These are phyloP conservation scores for Bos javanicus DNA, from an alignment of 2,113 vertebrate species.

Conservation along the genomic window DNA sequence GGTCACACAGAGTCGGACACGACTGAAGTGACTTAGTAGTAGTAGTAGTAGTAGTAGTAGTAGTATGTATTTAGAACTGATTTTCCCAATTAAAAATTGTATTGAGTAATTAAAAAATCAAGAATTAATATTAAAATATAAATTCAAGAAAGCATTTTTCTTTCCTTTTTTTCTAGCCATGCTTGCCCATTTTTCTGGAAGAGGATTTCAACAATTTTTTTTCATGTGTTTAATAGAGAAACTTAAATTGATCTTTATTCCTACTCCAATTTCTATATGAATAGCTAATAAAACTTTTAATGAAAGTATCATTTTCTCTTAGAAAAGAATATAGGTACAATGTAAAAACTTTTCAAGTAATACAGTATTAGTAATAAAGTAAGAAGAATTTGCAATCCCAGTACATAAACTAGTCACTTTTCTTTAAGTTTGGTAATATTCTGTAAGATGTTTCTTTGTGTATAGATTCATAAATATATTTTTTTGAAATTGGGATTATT, in stretches of 20 bases:
- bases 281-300: not conserved
- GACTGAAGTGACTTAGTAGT: too few relatives aligned
- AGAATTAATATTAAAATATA: not conserved
- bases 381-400: not conserved
- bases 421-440: not conserved
- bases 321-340: not conserved
- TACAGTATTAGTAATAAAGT: not conserved
- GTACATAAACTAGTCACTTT: not conserved
- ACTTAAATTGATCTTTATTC: constrained; percentile 61
- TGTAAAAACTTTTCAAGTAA: not conserved
- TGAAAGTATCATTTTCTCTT: not conserved
- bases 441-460: not conserved
- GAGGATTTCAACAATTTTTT: constrained; percentile 58
- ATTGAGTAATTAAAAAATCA: not conserved
- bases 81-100: not conserved
- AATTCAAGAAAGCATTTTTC: not conserved
- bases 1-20: too few relatives aligned
- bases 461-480: not conserved
- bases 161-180: not conserved
- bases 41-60: too few relatives aligned
- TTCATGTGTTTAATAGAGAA: constrained; percentile 59
- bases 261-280: constrained; percentile 46
- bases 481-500: not conserved
- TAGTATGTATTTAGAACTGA: not conserved
- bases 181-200: constrained; percentile 49